Base-by-base conservation (phyloP, 1,140 invertebrate species). In the Drosophila aff. region DNA sequence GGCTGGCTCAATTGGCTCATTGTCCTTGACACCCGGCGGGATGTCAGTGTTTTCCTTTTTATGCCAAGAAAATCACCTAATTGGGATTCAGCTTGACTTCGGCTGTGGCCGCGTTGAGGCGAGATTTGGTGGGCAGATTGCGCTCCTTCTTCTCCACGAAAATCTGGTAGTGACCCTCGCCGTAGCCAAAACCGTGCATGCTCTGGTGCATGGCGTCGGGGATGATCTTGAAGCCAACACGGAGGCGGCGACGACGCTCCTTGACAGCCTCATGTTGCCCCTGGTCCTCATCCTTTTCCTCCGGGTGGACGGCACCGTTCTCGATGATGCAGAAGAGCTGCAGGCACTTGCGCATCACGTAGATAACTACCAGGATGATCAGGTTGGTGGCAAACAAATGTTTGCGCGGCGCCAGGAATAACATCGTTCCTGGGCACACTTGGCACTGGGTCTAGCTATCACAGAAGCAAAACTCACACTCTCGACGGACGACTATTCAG, bases 81-180 rank as follows among this genome's bases (percentile, higher is more conserved):
- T 91, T 91, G 65, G 90, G 90, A 91, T 91, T 91, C 55, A 91
- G 82, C 74, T 91, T 91, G n/a, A 90, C 84, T 90, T 91, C 90
- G 64, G 90, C 90, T 40, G 71, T 77, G 77, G 82, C 90, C 66
- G 90, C 90, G 76, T 91, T 91, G 3, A 91, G 60, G 61, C 90
- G 90, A 18, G 90, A 85, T 18, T 91, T 75, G 33, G 89, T 87
- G 57, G 82, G 91, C 46, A 91, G 60, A 68, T 89, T 91, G 28
- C 90, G 90, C 62, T 92, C 82, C 80, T 92, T 92, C 61, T 92
- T 86, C 73, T 92, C 90, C 75, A 92, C 90, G 26, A 92, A 92
- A 38, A 92, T 91, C 80, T 92, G 85, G 58, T 84, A 92, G 72
- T 92, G 90, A 47, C 90, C 90, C 71, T 92, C 90, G 40, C 90